Percentiles rank a stretch among this genome's conserved stretches.
These are phyloP conservation scores for Pseudomyrmex pallidus DNA, from an alignment of 1,140 invertebrate species.

Conservation along the genomic window DNA sequence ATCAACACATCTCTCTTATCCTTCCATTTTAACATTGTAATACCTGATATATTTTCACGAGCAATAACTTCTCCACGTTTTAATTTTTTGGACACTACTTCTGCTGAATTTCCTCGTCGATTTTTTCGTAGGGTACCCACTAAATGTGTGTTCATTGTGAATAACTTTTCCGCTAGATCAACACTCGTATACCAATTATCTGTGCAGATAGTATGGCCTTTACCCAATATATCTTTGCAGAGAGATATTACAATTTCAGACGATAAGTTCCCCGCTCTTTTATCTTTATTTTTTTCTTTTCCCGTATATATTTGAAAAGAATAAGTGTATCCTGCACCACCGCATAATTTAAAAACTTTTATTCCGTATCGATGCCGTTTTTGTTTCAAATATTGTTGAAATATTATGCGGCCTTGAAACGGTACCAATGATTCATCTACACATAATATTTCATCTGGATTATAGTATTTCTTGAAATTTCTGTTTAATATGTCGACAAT, in stretches of 20 bases:
- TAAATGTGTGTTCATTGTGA: constrained; percentile 68
- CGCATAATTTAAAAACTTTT: constrained; percentile 75
- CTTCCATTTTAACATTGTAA: constrained; percentile 43
- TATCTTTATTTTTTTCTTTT: constrained; percentile 16
- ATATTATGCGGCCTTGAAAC: constrained; percentile 78
- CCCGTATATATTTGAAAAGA: constrained; percentile 72
- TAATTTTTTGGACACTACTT: constrained; percentile 69
- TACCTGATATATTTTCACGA: constrained; percentile 65
- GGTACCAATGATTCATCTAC: constrained; percentile 81
- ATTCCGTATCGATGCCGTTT: constrained; percentile 73
- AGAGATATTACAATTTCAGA: constrained; percentile 72
- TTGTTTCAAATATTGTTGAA: constrained; percentile 77
- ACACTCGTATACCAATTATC: constrained; percentile 74
- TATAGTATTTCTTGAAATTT: constrained; percentile 71
- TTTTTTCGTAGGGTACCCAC: constrained; percentile 69
- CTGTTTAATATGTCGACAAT: constrained; percentile 62
- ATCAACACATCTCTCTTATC: constrained; percentile 28
- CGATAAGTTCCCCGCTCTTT: constrained; percentile 45
- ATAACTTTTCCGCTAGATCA: constrained; percentile 67
- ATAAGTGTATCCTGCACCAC: constrained; percentile 63
- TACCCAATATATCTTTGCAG: constrained; percentile 55
- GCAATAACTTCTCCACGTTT: constrained; percentile 68
- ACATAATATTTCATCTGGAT: constrained; percentile 74
- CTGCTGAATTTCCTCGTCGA: constrained; percentile 62
- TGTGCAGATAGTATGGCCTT: constrained; percentile 51